A percentile compares a stretch with the other conserved stretches of the same genome.
These are phyloP conservation scores for Ctenodactylus gundi DNA, from an alignment of 2,113 vertebrate genomes.

Conservation along the genomic window DNA sequence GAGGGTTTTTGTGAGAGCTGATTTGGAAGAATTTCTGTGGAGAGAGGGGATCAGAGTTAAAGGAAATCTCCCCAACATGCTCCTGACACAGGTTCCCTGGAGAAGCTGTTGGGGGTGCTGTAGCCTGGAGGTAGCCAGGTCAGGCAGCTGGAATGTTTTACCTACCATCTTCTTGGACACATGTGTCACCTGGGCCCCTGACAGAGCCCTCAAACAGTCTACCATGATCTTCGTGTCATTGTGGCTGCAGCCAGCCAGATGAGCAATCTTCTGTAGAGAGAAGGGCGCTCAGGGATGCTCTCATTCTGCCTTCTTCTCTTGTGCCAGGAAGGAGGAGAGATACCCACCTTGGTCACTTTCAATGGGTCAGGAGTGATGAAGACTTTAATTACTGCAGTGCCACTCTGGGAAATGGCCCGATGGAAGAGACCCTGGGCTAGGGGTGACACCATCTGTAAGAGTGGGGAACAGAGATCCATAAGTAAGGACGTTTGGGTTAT, in stretches of 20 bases:
- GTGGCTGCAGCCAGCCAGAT: conserved; percentile 80
- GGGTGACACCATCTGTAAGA: conserved; percentile 75
- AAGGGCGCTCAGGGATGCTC: not conserved
- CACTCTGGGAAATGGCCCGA: conserved; percentile 85
- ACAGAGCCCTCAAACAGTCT: conserved; percentile 81
- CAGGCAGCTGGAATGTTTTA: not conserved
- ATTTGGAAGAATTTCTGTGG: conserved; percentile 31
- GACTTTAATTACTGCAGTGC: conserved; percentile 68
- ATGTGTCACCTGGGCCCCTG: conserved; percentile 72
- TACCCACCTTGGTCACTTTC: conserved; percentile 41
- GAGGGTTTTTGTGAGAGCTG: not conserved
- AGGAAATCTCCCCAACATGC: not conserved
- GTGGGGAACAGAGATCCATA: not conserved
- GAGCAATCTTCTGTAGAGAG: conserved; percentile 80
- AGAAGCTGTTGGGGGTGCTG: not conserved
- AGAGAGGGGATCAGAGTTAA: not conserved
- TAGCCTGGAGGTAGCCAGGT: not conserved
- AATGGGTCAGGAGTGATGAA: conserved; percentile 50
- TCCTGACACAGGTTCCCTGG: not conserved
- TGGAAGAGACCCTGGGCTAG: conserved; percentile 85
- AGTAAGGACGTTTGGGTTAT: not conserved
- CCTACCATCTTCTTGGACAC: conserved; percentile 59
- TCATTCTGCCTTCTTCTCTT: not conserved
- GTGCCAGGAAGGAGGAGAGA: not conserved
- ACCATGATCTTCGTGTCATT: conserved; percentile 79